A percentile compares a stretch with the other conserved stretches of the same genome.
Conservation (phyloP, 2,113 vertebrate genomes). For the Leptobrachium leishanense region DNA sequence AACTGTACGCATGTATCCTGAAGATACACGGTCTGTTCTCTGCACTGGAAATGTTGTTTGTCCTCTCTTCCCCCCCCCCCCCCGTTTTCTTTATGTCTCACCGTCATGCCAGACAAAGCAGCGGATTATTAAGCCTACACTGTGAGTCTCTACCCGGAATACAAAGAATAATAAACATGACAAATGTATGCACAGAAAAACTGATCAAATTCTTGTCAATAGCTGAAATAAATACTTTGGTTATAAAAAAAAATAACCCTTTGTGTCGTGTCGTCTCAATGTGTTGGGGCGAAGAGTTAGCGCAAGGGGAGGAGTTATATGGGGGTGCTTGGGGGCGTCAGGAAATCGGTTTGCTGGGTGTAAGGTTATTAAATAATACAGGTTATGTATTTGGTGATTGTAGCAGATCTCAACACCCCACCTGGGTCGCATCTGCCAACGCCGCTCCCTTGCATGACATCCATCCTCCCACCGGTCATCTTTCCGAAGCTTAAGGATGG, state of each 20-base stretch:
- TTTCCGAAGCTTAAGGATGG: too few species aligned
- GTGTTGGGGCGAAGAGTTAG: too few species aligned
- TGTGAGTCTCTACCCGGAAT: slow-evolving; percentile 4
- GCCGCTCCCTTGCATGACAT: too few species aligned
- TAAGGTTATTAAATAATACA: too few species aligned
- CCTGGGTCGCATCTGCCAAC: too few species aligned
- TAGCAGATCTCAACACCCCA: too few species aligned
- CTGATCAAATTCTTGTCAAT: slow-evolving; percentile 39
- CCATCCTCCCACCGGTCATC: too few species aligned
- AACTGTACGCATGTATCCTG: background rate
- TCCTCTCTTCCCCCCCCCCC: background rate
- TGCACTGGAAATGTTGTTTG: slow-evolving; percentile 1
- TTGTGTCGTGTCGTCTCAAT: slow-evolving; percentile 51
- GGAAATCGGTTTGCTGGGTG: too few species aligned
- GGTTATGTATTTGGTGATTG: too few species aligned
- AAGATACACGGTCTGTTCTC: background rate
- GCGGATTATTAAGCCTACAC: slow-evolving; percentile 14
- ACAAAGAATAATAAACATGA: slow-evolving; percentile 15
- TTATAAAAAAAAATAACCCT: slow-evolving; percentile 44
- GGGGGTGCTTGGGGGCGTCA: too few species aligned
- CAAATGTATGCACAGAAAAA: slow-evolving; percentile 36
- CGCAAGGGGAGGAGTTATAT: too few species aligned
- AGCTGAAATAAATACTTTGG: slow-evolving; percentile 58
- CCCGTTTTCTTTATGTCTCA: background rate
- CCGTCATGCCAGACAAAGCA: background rate